Evolutionary conservation across 2,888 invertebrate genomes (phyloP).

Genomic region (Tanypteryx hageni): DNA sequence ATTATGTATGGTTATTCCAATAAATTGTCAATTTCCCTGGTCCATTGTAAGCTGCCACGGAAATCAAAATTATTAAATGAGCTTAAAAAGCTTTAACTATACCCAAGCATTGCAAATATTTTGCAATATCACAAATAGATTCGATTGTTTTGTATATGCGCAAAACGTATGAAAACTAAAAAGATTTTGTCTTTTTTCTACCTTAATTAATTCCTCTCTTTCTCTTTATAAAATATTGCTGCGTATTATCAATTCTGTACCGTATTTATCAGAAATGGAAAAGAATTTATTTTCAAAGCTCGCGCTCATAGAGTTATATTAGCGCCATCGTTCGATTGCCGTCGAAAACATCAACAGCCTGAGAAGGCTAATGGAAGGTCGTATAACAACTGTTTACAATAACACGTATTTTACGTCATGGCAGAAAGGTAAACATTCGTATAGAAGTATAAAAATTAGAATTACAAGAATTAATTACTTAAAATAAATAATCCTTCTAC

Average conservation of each 20-base stretch:
- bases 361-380: conserved; percentile 61
- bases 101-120: too few relatives aligned
- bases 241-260: too few relatives aligned
- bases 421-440: conserved; percentile 53
- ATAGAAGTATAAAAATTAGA: not conserved
- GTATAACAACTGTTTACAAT: conserved; percentile 62
- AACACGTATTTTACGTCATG: conserved; percentile 58
- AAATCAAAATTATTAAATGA: too few relatives aligned
- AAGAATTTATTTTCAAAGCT: not conserved
- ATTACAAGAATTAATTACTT: not conserved
- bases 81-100: too few relatives aligned
- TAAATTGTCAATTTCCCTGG: not conserved
- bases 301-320: not conserved
- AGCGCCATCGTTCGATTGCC: not conserved
- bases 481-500: not conserved
- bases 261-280: not conserved
- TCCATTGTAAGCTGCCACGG: too few relatives aligned
- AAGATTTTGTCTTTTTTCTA: too few relatives aligned
- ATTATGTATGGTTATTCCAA: not conserved
- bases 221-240: too few relatives aligned
- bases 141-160: too few relatives aligned
- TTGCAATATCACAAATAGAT: too few relatives aligned
- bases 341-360: not conserved
- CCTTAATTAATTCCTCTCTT: too few relatives aligned
- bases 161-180: too few relatives aligned